Conservation (phyloP, 2,797 vertebrate genomes). For the Peromyscus melanophrys region DNA sequence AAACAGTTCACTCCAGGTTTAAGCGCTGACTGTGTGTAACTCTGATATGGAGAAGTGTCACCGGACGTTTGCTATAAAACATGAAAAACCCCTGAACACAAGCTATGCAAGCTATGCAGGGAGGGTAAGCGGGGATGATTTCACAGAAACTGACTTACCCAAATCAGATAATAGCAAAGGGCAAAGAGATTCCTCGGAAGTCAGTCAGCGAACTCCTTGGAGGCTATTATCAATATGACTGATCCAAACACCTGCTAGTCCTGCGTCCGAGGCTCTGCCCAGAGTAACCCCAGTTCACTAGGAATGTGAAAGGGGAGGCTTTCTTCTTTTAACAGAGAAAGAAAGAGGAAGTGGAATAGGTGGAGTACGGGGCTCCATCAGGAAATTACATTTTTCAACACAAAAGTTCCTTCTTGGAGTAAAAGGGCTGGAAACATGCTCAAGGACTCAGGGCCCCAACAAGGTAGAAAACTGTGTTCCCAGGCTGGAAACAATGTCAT, state of each 20-base stretch:
- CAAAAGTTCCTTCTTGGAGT: background rate
- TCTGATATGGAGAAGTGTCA: background rate
- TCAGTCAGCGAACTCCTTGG: background rate
- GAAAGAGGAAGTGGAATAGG: slow-evolving; percentile 27
- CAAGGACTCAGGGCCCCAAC: background rate
- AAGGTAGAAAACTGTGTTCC: background rate
- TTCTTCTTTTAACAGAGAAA: background rate
- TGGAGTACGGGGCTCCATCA: background rate
- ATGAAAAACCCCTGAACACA: background rate
- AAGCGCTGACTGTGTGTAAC: background rate
- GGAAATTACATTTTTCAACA: background rate
- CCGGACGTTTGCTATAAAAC: background rate
- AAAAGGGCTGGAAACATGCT: background rate
- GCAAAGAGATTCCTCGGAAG: background rate
- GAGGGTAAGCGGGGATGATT: slow-evolving; percentile 36
- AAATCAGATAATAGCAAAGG: slow-evolving; percentile 16
- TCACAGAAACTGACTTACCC: slow-evolving; percentile 23
- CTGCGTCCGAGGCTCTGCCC: background rate
- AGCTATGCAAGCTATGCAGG: background rate
- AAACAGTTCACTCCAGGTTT: background rate
- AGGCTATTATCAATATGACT: background rate
- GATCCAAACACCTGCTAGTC: background rate
- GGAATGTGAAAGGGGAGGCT: background rate
- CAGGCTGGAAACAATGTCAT: background rate
- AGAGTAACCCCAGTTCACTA: background rate